phyloP scores from a whole-genome alignment of 2,797 vertebrate species.

The Garrulus glandarius region DNA sequence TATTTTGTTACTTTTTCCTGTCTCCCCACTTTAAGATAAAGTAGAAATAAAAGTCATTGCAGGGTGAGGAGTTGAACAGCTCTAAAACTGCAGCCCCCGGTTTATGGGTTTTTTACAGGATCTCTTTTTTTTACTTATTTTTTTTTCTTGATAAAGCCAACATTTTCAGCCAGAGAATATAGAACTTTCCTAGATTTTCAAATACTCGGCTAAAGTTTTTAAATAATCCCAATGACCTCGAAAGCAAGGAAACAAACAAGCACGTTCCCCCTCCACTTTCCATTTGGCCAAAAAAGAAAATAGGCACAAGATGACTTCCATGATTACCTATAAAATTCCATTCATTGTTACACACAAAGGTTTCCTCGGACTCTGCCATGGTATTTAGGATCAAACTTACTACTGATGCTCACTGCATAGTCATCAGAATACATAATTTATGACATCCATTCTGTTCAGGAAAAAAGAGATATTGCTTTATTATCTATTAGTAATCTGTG shows the following conservation, averaged over 20 bases:
- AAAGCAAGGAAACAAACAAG: background rate
- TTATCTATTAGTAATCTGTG: conserved; percentile 57
- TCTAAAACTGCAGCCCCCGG: background rate
- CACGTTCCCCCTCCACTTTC: background rate
- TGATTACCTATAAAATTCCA: background rate
- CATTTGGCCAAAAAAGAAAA: background rate
- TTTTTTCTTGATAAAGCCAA: background rate
- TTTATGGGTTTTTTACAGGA: background rate
- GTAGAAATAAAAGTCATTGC: background rate
- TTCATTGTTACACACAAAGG: background rate
- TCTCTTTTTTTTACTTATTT: too few relatives aligned
- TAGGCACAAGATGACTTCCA: background rate
- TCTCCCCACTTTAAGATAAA: background rate
- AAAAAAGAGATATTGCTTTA: conserved; percentile 44
- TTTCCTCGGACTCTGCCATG: background rate
- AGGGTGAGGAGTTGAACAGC: background rate
- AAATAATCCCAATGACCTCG: background rate
- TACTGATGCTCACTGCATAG: background rate
- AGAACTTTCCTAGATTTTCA: background rate
- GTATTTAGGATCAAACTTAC: background rate
- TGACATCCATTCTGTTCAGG: background rate
- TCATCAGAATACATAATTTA: conserved; percentile 35
- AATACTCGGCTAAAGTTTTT: background rate
- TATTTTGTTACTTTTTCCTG: background rate
- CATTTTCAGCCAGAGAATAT: background rate